phyloP scores from a whole-genome alignment of 2,888 invertebrate species.

The Hecatera dysodea region DNA sequence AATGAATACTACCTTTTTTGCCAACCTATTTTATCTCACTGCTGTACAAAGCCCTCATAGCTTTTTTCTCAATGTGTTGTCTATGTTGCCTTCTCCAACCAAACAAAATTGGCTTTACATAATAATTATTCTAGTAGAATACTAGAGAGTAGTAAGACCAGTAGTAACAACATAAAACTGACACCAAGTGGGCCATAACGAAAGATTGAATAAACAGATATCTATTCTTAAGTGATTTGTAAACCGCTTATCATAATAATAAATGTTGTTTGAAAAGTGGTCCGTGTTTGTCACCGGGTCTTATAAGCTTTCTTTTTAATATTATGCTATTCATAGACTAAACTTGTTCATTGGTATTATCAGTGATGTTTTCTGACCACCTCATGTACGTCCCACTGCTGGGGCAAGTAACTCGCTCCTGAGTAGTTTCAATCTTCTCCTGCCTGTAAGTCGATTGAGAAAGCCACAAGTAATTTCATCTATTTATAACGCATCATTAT shows the following conservation, averaged over 20 bases:
- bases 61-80: too few species aligned
- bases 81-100: too few species aligned
- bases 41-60: too few species aligned
- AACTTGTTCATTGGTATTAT: neutral
- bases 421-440: neutral
- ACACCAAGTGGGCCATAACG: slow-evolving; percentile 6
- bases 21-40: too few species aligned
- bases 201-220: slow-evolving; percentile 48
- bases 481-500: too few species aligned
- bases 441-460: neutral
- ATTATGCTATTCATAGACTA: neutral
- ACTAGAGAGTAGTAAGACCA: slow-evolving; percentile 21
- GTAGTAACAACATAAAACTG: slow-evolving; percentile 13
- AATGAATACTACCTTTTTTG: too few species aligned
- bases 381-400: too few species aligned
- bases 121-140: neutral
- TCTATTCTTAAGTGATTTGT: slow-evolving; percentile 40
- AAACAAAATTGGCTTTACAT: too few species aligned
- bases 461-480: too few species aligned
- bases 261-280: slow-evolving; percentile 54
- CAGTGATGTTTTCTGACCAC: neutral
- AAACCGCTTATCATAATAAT: slow-evolving; percentile 35
- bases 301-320: slow-evolving; percentile 55
- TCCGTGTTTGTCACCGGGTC: slow-evolving; percentile 42
- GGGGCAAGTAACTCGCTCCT: neutral